Percentiles rank a stretch among this genome's conserved stretches.
phyloP scores from a whole-genome alignment of 2,113 vertebrate species.

The Meles meles region DNA sequence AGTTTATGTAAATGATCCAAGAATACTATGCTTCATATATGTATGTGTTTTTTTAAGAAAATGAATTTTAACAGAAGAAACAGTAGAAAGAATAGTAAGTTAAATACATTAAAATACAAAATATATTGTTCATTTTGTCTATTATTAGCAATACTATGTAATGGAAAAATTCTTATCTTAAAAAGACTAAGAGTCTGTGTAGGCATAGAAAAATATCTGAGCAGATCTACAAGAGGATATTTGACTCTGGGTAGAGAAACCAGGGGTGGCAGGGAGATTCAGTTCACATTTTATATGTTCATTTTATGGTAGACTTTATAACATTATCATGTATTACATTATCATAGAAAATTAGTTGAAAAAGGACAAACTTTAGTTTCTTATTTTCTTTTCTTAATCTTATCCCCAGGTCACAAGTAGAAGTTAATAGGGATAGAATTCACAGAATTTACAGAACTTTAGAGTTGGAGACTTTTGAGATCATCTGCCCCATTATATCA shows the following conservation, averaged over 20 bases:
- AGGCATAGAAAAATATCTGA: background rate
- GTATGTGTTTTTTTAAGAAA: background rate
- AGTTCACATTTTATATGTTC: background rate
- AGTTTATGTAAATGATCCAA: background rate
- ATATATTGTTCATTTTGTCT: background rate
- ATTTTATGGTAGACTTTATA: background rate
- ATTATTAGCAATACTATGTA: background rate
- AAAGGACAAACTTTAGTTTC: background rate
- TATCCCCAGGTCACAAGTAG: background rate
- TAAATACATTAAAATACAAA: conserved; percentile 4
- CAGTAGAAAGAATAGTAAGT: background rate
- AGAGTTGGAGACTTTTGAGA: background rate
- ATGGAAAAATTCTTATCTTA: background rate
- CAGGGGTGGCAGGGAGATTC: background rate
- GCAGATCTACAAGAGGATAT: background rate
- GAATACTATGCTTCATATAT: background rate
- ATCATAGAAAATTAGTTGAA: background rate
- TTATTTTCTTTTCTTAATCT: background rate
- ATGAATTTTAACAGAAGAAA: background rate
- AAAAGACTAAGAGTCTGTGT: background rate
- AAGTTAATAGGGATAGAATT: background rate
- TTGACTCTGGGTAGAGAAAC: background rate
- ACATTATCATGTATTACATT: background rate
- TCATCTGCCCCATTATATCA: background rate
- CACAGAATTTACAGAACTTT: background rate